Evolutionary conservation across 2,797 vertebrate species (phyloP), one percentile per base, ranked within the genome.

Genomic region (Neopelma chrysocephalum): DNA sequence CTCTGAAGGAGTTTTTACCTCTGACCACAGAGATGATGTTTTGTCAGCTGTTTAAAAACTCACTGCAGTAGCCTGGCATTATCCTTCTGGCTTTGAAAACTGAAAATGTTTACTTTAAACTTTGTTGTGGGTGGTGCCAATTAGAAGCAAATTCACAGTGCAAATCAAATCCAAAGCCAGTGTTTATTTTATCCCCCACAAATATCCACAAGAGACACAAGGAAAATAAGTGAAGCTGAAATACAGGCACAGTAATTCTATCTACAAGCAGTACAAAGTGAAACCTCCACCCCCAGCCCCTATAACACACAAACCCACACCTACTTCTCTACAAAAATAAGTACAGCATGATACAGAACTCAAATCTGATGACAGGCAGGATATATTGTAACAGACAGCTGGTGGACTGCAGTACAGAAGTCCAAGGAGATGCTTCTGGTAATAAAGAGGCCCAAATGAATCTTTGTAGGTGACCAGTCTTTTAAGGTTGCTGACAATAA

Each of bases 321-420:
- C 84, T 82, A 80, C 71, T 50, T 60, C 82, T 79, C 58, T 62
- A 45, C 75, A 53, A 77, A 92, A 96, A 84, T 82, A 85, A 84
- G n/a, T 25, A 48, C 54, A 81, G 65, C 8, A 1, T 82, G 70
- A 76, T 36, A 15, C 18, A 69, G 64, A 76, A 21, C 58, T 82
- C 58, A 54, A 61, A 73, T 62, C 47, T 70, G 36, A 43, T 62
- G 68, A 72, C 2, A 56, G 51, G 6, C 75, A 62, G 64, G 53
- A 73, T 85, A 32, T 68, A 40, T 42, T 54, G 12, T 29, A 73
- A 53, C 50, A 91, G 75, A 43, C 73, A 92, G 51, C 73, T 95
- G 73, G 26, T 66, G 66, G n/a, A 32, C 31, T 70, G 43, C 29
- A 62, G 36, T 11, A 8, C 9, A 82, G 27, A 50, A 89, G 84